Evolutionary conservation across 30 jellyfish, hydroid and myxozoan genomes (phyloP).

Genomic region (Cassiopea andromeda): DNA sequence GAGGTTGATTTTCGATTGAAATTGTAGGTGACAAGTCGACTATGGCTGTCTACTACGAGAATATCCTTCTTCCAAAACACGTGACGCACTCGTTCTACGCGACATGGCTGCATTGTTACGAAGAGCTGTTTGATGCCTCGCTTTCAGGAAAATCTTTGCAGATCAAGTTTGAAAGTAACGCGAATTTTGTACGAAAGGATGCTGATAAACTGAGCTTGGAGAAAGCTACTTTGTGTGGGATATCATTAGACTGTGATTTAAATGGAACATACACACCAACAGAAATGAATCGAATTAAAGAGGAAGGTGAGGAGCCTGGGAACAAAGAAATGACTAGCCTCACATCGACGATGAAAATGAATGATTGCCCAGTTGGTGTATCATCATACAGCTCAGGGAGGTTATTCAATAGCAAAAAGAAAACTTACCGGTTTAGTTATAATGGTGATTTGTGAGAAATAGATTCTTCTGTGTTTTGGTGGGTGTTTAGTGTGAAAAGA

Average conservation of each 20-base stretch:
- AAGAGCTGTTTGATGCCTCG: conserved; percentile 87
- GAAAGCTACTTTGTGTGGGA: conserved; percentile 33
- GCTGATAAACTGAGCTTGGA: conserved; percentile 34
- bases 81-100: conserved; percentile 89
- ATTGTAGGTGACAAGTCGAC: conserved; percentile 66
- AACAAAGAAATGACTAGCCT: neutral
- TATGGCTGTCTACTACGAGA: conserved; percentile 76
- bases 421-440: conserved; percentile 34
- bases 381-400: conserved; percentile 24
- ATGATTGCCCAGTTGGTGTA: neutral
- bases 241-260: conserved; percentile 34
- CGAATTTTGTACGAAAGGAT: conserved; percentile 27
- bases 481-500: neutral
- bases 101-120: conserved; percentile 85
- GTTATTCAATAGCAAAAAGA: conserved; percentile 39
- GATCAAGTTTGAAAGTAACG: conserved; percentile 31
- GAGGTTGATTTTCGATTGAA: neutral
- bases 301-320: conserved; percentile 18
- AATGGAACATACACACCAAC: conserved; percentile 47
- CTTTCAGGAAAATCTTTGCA: conserved; percentile 58
- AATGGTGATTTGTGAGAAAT: conserved; percentile 35
- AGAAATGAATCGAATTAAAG: conserved; percentile 20
- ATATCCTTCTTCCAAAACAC: conserved; percentile 89
- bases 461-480: neutral
- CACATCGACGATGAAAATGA: neutral